Conservation (phyloP, 2,888 invertebrate species). For the Protophormia terraenovae region DNA sequence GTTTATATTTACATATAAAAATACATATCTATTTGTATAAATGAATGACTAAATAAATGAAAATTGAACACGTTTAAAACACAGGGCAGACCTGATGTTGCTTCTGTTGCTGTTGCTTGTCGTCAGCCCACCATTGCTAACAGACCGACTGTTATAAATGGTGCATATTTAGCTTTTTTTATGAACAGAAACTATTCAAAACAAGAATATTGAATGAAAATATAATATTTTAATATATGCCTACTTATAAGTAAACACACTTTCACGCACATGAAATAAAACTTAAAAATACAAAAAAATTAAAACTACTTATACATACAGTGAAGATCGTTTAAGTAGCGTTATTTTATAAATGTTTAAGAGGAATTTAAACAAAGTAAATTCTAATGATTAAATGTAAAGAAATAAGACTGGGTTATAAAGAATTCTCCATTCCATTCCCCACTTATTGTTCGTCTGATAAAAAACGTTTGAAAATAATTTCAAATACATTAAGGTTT, state of each 20-base stretch:
- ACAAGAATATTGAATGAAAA: constrained; percentile 7
- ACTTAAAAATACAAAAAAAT: background rate
- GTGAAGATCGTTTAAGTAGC: background rate
- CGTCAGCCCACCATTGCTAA: constrained; percentile 39
- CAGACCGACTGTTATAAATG: constrained; percentile 39
- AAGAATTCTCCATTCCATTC: too few relatives aligned
- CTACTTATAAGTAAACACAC: background rate
- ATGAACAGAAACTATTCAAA: constrained; percentile 28
- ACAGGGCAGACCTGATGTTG: constrained; percentile 23
- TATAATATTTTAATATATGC: background rate
- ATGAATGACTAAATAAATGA: constrained; percentile 27
- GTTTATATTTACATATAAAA: background rate
- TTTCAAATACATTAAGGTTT: too few relatives aligned
- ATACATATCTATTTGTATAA: constrained; percentile 10
- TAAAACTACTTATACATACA: background rate
- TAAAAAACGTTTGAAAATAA: too few relatives aligned
- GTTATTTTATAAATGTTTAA: background rate
- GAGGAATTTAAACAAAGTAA: too few relatives aligned
- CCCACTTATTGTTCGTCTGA: too few relatives aligned
- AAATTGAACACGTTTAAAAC: constrained; percentile 30
- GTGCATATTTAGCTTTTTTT: constrained; percentile 33
- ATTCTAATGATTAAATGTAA: too few relatives aligned
- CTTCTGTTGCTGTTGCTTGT: constrained; percentile 36
- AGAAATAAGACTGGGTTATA: too few relatives aligned
- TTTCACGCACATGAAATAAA: background rate